Evolutionary conservation across 2,797 vertebrate genomes (phyloP).

Genomic region (Tiaroga cobitis): DNA sequence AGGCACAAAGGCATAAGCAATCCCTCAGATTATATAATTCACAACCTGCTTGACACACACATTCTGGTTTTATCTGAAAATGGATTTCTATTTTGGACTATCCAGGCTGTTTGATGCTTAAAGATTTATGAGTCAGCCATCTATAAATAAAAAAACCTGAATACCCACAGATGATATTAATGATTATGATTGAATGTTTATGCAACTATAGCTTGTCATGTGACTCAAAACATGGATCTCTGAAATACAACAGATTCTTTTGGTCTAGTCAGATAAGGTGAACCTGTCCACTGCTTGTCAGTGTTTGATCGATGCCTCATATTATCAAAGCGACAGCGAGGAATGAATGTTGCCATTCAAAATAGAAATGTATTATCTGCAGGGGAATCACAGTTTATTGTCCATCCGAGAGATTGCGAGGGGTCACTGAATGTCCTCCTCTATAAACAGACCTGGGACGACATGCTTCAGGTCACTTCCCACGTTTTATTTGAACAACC

Average conservation of each 20-base stretch:
- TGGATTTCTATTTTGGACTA: slow-evolving; percentile 47
- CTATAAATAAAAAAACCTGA: slow-evolving; percentile 45
- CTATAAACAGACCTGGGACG: background rate
- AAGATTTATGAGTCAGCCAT: slow-evolving; percentile 47
- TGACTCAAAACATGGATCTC: slow-evolving; percentile 14
- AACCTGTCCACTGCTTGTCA: background rate
- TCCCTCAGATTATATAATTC: slow-evolving; percentile 42
- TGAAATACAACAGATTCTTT: background rate
- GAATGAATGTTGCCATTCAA: slow-evolving; percentile 12
- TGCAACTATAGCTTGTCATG: slow-evolving; percentile 28
- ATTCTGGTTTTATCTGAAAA: slow-evolving; percentile 29
- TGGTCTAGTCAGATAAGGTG: background rate
- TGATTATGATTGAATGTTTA: slow-evolving; percentile 11
- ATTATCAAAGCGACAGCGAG: background rate
- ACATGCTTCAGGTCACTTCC: background rate
- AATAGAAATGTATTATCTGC: background rate
- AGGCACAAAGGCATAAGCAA: background rate
- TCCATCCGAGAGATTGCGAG: background rate
- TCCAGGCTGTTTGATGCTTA: slow-evolving; percentile 39
- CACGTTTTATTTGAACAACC: background rate
- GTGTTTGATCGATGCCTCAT: background rate
- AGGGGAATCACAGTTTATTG: background rate
- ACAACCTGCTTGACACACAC: slow-evolving; percentile 40
- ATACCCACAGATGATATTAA: background rate
- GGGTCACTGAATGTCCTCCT: background rate